Base-by-base conservation (phyloP, 2,888 invertebrate species). In the Theodoxus fluviatilis region DNA sequence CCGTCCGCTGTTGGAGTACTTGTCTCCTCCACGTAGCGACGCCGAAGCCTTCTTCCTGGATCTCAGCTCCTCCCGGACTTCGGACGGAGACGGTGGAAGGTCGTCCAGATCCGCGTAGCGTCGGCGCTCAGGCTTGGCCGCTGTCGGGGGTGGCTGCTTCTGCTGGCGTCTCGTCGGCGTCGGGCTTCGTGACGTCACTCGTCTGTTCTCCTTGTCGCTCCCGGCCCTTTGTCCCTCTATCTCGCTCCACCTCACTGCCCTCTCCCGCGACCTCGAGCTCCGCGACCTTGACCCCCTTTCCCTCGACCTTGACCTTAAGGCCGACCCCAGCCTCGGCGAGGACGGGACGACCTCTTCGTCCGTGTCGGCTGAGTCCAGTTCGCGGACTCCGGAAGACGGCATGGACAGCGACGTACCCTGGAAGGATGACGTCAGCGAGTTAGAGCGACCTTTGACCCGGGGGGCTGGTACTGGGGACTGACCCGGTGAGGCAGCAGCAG, bases 81-180 rank as follows among this genome's bases (percentile, higher is more conserved):
- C 67, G n/a, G 69, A 65, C 3, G 47, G 47, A n/a, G 59, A 57
- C 12, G 37, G 9, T 18, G 63, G 72, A 43, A 68, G 66, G 28
- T 38, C 67, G 22, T 67, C 69, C 18, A 43, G 49, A 3, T 52
- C 43, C 35, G 38, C 35, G 18, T 31, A 49, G 12, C 12, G 33
- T 64, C n/a, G 49, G 52, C n/a, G 31, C 9, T 18, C 47, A 9
- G 15, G 25, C n/a, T 31, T 37, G 33, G 22, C 25, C n/a, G n/a
- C n/a, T n/a, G n/a, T n/a, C n/a, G 81, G 7, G 83, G 81, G 61
- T 80, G 80, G 4, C 74, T 73, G 9, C 69, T 64, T 64, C 65
- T 68, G 71, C 49, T 69, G 25, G 52, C 57, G 68, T 63, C 69
- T 33, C 28, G 37, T 64, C 18, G 66, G 63, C 25, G 65, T 68